Conservation (phyloP, 2,113 vertebrate genomes). For the Silurus asotus region DNA sequence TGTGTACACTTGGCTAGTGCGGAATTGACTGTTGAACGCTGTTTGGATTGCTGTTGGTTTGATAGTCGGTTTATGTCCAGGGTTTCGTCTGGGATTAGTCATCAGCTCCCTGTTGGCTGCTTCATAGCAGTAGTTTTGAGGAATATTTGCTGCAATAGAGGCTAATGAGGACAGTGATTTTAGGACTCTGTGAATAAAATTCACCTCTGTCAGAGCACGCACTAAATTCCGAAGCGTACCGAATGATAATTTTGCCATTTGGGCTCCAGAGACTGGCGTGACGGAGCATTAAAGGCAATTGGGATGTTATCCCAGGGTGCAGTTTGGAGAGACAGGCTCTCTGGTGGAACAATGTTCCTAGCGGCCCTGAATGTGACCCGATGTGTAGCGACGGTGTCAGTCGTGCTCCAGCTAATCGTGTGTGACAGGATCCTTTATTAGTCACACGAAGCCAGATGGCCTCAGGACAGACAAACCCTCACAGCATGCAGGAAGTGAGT, state of each 20-base stretch:
- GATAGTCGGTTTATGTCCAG: not conserved
- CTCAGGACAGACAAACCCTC: constrained; percentile 48
- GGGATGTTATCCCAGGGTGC: constrained; percentile 17
- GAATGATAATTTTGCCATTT: constrained; percentile 34
- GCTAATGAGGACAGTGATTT: constrained; percentile 6
- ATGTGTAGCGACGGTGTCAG: constrained; percentile 54
- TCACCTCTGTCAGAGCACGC: not conserved
- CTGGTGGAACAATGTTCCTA: not conserved
- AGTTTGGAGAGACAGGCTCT: constrained; percentile 19
- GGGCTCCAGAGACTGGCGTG: not conserved
- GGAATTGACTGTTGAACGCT: not conserved
- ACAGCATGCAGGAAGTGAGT: constrained; percentile 16
- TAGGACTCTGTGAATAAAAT: constrained; percentile 2
- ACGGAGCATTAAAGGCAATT: constrained; percentile 7
- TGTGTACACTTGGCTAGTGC: not conserved
- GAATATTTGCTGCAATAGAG: not conserved
- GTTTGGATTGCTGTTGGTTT: not conserved
- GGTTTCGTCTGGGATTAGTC: not conserved
- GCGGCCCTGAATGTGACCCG: constrained; percentile 27
- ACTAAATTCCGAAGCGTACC: not conserved
- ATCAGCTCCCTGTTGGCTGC: not conserved
- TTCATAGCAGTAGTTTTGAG: not conserved
- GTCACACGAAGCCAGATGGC: constrained; percentile 73
- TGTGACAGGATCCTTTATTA: constrained; percentile 71
- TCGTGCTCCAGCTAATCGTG: constrained; percentile 64